A percentile compares a stretch with the other conserved stretches of the same genome.
These are phyloP conservation scores for Sarcophaga rosellei DNA, from an alignment of 2,888 invertebrate species.

Conservation along the genomic window DNA sequence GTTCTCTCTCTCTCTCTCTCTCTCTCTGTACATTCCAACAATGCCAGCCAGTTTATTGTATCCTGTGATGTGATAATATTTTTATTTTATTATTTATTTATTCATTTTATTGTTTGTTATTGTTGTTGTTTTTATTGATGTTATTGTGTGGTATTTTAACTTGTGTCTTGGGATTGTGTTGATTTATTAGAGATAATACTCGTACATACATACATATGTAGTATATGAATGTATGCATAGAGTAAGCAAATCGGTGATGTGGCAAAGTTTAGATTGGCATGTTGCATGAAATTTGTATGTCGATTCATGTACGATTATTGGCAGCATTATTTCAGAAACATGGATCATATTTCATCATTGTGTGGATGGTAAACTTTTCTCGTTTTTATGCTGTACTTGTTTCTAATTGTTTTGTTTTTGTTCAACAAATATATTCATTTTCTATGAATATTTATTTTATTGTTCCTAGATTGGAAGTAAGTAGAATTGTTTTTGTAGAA, in stretches of 20 bases:
- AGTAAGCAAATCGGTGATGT: not conserved
- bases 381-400: too few relatives aligned
- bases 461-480: too few relatives aligned
- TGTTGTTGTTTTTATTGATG: not conserved
- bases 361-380: not conserved
- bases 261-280: conserved; percentile 18
- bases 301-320: conserved; percentile 15
- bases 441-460: too few relatives aligned
- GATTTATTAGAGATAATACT: conserved; percentile 34
- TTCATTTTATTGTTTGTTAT: conserved; percentile 35
- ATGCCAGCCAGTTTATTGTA: not conserved
- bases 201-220: not conserved
- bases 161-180: conserved; percentile 44
- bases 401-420: too few relatives aligned
- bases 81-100: conserved; percentile 25
- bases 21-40: not conserved
- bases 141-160: conserved; percentile 26
- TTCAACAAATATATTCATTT: too few relatives aligned
- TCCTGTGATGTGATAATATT: conserved; percentile 12
- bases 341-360: conserved; percentile 24
- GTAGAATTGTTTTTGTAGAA: too few relatives aligned
- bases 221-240: not conserved
- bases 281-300: not conserved
- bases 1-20: too few relatives aligned
- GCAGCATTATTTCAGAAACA: conserved; percentile 20